Percentiles rank a stretch among this genome's conserved stretches.
Conservation (phyloP, 2,113 vertebrate species). For the Perca fluviatilis region DNA sequence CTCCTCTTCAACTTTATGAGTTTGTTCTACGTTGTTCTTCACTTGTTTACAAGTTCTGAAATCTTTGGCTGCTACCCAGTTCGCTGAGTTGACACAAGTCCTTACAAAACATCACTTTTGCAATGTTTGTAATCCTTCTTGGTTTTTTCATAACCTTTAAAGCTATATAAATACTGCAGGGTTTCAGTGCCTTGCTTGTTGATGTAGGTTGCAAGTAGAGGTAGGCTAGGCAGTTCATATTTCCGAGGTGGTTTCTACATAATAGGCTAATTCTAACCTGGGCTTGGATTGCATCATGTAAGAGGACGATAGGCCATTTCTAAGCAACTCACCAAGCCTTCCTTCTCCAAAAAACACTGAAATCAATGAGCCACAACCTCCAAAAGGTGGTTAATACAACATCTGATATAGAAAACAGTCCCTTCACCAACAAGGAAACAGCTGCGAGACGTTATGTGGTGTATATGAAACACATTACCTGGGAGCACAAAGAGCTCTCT, state of each 20-base stretch:
- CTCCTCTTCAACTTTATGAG: not conserved
- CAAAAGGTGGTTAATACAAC: not conserved
- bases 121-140: conserved; percentile 6
- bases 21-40: not conserved
- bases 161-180: not conserved
- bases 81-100: not conserved
- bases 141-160: conserved; percentile 4
- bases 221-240: not conserved
- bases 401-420: not conserved
- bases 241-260: not conserved
- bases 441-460: not conserved
- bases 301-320: not conserved
- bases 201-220: not conserved
- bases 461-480: not conserved
- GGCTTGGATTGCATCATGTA: not conserved
- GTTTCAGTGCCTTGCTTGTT: not conserved
- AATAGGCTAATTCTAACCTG: not conserved
- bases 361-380: conserved; percentile 19
- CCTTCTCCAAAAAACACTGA: not conserved
- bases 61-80: not conserved
- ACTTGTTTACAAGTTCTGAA: conserved; percentile 19
- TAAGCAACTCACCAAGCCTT: not conserved
- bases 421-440: conserved; percentile 8
- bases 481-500: conserved; percentile 2
- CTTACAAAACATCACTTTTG: conserved; percentile 20